Evolutionary conservation across 2,113 vertebrate genomes (phyloP).

Genomic region (Tichodroma muraria): DNA sequence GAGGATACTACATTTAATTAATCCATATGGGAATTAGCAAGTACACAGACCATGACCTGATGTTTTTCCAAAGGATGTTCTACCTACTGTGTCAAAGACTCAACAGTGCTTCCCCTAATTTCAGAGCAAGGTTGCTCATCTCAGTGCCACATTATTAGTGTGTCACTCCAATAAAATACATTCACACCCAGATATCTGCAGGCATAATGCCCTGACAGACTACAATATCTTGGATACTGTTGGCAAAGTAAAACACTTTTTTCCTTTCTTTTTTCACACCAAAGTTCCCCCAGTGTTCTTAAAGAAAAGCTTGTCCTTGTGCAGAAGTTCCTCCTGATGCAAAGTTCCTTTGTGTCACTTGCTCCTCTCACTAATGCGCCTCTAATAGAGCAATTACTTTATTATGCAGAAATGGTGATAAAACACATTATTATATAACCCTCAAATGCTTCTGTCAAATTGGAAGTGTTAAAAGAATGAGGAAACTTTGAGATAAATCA

Average conservation of each 20-base stretch:
- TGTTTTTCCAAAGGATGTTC: neutral
- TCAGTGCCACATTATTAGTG: neutral
- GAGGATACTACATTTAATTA: neutral
- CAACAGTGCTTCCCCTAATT: neutral
- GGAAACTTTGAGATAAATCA: constrained; percentile 53
- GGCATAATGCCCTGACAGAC: neutral
- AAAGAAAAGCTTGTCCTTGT: constrained; percentile 26
- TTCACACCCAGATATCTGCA: neutral
- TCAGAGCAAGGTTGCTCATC: neutral
- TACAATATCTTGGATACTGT: neutral
- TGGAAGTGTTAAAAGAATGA: constrained; percentile 36
- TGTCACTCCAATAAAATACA: neutral
- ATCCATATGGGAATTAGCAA: neutral
- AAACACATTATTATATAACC: constrained; percentile 35
- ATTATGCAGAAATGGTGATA: constrained; percentile 37
- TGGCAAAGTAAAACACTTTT: constrained; percentile 8
- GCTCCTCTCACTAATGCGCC: constrained; percentile 54
- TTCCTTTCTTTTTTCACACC: neutral
- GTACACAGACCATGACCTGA: neutral
- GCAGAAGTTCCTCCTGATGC: constrained; percentile 27
- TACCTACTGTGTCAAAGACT: neutral
- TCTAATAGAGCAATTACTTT: constrained; percentile 61
- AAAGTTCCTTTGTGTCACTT: constrained; percentile 47
- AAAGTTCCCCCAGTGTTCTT: neutral
- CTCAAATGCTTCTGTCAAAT: constrained; percentile 57